Conservation (phyloP, 2,797 vertebrate genomes). For the Argya squamiceps region DNA sequence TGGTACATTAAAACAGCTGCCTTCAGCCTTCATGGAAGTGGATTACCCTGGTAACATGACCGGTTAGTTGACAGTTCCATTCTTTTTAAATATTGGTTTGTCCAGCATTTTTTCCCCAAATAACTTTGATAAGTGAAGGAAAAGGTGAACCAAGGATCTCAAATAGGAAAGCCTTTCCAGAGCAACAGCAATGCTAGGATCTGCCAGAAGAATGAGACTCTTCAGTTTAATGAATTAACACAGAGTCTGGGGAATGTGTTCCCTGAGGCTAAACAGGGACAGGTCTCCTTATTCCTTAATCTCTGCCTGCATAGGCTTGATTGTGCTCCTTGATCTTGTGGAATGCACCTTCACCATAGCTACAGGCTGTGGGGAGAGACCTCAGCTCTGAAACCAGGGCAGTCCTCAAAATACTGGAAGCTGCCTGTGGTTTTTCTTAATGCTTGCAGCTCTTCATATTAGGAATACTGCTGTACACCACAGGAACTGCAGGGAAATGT, state of each 20-base stretch:
- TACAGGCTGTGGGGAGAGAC: neutral
- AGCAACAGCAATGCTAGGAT: neutral
- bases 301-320: conserved; percentile 44
- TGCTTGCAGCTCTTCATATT: neutral
- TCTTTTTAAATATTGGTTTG: neutral
- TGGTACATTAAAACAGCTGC: neutral
- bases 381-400: neutral
- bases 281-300: conserved; percentile 3
- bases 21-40: neutral
- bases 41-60: neutral
- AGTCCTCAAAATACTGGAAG: neutral
- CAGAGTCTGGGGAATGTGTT: neutral
- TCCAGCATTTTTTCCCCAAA: neutral
- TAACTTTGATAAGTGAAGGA: neutral
- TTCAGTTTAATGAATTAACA: neutral
- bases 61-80: neutral
- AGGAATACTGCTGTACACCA: neutral
- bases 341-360: conserved; percentile 33
- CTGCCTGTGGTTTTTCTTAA: neutral
- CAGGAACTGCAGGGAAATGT: neutral
- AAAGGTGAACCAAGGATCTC: neutral
- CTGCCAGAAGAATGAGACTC: neutral
- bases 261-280: neutral
- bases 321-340: conserved; percentile 23
- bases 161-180: neutral